Evolutionary conservation across 1,140 invertebrate genomes (phyloP), one percentile per base, ranked within the genome.

Genomic region (Hycleus cichorii): DNA sequence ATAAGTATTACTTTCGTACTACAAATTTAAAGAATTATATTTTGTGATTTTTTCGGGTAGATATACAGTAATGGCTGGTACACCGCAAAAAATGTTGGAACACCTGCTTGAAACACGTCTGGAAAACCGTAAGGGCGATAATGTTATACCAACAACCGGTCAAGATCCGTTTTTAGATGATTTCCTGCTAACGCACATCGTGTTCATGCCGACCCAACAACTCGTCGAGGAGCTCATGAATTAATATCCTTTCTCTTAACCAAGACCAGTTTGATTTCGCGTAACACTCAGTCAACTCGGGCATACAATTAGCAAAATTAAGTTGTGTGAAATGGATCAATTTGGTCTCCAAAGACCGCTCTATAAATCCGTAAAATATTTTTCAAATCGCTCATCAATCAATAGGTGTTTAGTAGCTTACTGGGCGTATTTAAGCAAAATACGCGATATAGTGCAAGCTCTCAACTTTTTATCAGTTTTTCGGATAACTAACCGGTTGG

Each of bases 21-120:
- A 32, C 0, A 39, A 4, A 40, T 58, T n/a, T 44, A 25, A 1
- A 7, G 2, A 3, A 3, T 11, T 5, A 10, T 38, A 47, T 47
- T 46, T 8, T 26, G 46, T 7, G 46, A 47, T 63, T 65, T 60
- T 53, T 49, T 49, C 43, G 68, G 71, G 11, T 69, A 91, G 89
- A 75, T 93, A 93, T 73, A 90, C 87, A 65, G 89, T 93, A 39
- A 91, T 93, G 86, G 88, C 90, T 54, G 91, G 91, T 39, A 90
- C 88, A 43, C 86, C 91, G 24, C 85, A 88, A 68, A 93, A 93
- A 74, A 92, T 93, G 83, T 74, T 93, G 58, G 90, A 93, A 75
- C 88, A 93, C 75, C 77, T 93, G 12, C 75, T 93, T 51, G 91
- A 94, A 72, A 93, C 89, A 18, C 76, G 89, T 62, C 77, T 91